Conservation (phyloP, 2,797 vertebrate species). For the Scleropages formosus region DNA sequence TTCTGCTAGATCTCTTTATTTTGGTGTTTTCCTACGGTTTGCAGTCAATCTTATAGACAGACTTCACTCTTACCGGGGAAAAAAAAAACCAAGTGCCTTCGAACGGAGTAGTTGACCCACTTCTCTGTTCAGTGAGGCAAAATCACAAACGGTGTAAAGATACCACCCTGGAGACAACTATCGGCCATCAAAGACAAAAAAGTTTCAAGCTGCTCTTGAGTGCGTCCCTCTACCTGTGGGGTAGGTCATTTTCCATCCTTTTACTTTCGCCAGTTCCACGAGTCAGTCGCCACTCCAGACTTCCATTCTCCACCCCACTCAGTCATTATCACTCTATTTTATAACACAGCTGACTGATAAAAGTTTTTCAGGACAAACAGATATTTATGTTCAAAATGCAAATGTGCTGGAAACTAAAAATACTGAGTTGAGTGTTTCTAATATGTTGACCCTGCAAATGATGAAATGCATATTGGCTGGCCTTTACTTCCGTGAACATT, state of each 20-base stretch:
- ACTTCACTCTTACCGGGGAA: too few species aligned
- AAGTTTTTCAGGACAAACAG: slow-evolving; percentile 11
- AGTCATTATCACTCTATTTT: neutral
- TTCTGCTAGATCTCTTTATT: slow-evolving; percentile 7
- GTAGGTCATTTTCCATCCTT: neutral
- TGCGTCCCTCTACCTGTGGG: neutral
- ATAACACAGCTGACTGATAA: too few species aligned
- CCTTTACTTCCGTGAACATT: slow-evolving; percentile 1
- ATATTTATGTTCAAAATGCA: neutral
- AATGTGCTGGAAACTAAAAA: neutral
- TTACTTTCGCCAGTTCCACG: too few species aligned
- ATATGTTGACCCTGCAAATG: neutral
- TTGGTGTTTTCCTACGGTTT: neutral
- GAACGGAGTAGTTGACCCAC: too few species aligned
- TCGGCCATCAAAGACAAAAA: neutral
- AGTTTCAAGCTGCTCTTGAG: neutral
- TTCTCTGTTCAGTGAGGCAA: too few species aligned
- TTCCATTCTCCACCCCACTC: neutral
- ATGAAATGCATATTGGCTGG: neutral
- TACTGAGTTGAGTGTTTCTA: neutral
- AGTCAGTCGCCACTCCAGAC: slow-evolving; percentile 10
- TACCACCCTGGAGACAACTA: neutral
- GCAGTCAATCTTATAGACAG: too few species aligned
- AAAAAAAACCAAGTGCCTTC: too few species aligned
- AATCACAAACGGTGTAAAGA: too few species aligned